Base-by-base conservation (phyloP, 1,140 invertebrate genomes). In the Nasonia longicornis region DNA sequence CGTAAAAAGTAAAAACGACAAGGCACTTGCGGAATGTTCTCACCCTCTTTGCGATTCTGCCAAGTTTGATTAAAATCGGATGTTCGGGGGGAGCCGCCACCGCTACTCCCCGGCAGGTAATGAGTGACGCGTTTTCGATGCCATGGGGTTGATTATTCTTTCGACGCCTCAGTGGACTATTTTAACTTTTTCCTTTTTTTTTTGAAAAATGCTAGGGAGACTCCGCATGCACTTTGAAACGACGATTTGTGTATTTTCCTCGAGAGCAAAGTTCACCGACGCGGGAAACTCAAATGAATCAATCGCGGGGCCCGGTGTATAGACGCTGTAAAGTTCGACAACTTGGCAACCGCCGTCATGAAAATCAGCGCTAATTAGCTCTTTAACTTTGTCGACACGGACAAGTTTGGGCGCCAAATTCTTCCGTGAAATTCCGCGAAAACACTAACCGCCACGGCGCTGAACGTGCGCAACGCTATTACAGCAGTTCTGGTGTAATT, bases 51-150 rank as follows among this genome's bases (percentile, higher is more conserved):
- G 45, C 16, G 12, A 58, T 78, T 58, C 52, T 71, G 29, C 22
- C 42, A 71, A 71, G 66, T 69, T 78, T 69, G 77, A 78, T 78
- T 78, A 78, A 78, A 71, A 78, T 48, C 29, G 48, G 35, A 22
- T 58, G 16, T 14, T 31, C 20, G 42, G 73, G 10, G 77, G 58
- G n/a, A 63, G 52, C 58, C 31, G 10, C n/a, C 6, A 22, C 63
- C 16, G 14, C 11, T 42, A 31, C 42, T 79, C 77, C 77, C 77
- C 22, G 8, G 77, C 29, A 31, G 63, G 69, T 79, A 79, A 79
- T 79, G 52, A 64, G 12, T 11, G 31, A 45, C 22, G 16, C 20
- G 20, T 20, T n/a, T 20, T 20, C 16, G 6, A 6, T n/a, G 20
- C 52, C 16, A n/a, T 58, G 20, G 52, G 6, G 52, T n/a, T 58